A percentile compares a stretch with the other conserved stretches of the same genome.
phyloP scores from a whole-genome alignment of 2,888 invertebrate species.

The Drosophila maculinotata region DNA sequence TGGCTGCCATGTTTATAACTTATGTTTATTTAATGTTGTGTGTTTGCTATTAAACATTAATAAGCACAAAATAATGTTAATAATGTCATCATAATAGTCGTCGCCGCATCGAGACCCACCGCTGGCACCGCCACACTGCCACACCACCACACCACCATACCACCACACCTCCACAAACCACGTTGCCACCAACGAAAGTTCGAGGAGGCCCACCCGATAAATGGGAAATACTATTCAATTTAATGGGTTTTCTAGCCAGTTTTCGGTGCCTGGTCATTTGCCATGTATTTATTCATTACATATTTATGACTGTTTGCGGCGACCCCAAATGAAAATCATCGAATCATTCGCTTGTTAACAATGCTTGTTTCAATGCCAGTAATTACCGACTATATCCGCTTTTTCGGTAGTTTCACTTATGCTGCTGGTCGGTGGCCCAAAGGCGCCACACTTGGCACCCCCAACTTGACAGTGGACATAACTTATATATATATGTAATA shows the following conservation, averaged over 20 bases:
- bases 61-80: conserved; percentile 76
- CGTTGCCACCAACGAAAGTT: conserved; percentile 17
- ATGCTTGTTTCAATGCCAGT: conserved; percentile 14
- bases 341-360: conserved; percentile 44
- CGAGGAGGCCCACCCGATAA: conserved; percentile 6
- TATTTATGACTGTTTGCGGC: conserved; percentile 63
- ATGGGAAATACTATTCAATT: conserved; percentile 17
- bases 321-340: conserved; percentile 60
- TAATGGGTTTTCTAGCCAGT: conserved; percentile 24
- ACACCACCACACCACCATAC: no score
- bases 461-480: not conserved
- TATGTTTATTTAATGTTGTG: conserved; percentile 47
- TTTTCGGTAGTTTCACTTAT: conserved; percentile 4
- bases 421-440: conserved; percentile 2
- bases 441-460: conserved; percentile 47
- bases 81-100: conserved; percentile 69
- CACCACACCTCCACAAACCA: no score
- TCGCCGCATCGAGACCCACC: conserved; percentile 55
- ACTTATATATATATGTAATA: not conserved
- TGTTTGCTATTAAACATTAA: conserved; percentile 64
- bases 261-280: conserved; percentile 38
- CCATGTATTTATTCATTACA: conserved; percentile 64
- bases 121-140: no score
- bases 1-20: conserved; percentile 46
- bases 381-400: conserved; percentile 39